These are phyloP conservation scores for Ferdinandea cuprea DNA, from an alignment of 2,888 invertebrate genomes.

Conservation along the genomic window DNA sequence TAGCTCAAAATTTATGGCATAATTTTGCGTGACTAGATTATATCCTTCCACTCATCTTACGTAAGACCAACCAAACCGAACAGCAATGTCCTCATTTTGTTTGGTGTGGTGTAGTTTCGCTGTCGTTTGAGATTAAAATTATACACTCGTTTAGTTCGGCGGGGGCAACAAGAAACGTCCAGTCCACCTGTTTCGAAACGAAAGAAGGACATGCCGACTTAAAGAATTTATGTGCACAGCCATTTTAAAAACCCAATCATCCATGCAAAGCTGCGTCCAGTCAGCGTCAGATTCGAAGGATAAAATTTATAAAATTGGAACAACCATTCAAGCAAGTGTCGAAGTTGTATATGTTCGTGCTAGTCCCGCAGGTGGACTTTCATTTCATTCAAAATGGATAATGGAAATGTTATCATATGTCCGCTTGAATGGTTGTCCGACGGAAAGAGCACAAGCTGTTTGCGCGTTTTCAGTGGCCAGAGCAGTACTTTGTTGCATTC, in stretches of 20 bases:
- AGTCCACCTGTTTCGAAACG: background rate
- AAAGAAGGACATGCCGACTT: background rate
- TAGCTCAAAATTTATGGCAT: constrained; percentile 67
- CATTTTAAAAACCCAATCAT: no score
- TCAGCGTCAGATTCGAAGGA: no score
- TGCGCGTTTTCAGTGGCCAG: background rate
- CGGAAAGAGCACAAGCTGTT: background rate
- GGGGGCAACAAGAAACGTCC: background rate
- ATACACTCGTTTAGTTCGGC: background rate
- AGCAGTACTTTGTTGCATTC: background rate
- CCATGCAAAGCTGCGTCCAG: no score
- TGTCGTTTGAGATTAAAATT: constrained; percentile 1
- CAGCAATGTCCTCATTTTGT: background rate
- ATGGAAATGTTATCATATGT: constrained; percentile 15
- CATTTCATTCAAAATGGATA: constrained; percentile 31
- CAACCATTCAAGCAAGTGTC: background rate
- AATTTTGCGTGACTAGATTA: constrained; percentile 58
- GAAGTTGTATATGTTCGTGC: background rate
- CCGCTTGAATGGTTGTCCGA: background rate
- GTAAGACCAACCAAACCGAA: background rate
- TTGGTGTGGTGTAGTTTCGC: background rate
- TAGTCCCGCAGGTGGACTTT: constrained; percentile 11
- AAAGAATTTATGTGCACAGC: background rate
- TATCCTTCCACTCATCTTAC: constrained; percentile 29
- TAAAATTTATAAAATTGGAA: no score